These are phyloP conservation scores for Hyperopisus bebe DNA, from an alignment of 2,113 vertebrate species.

Conservation along the genomic window DNA sequence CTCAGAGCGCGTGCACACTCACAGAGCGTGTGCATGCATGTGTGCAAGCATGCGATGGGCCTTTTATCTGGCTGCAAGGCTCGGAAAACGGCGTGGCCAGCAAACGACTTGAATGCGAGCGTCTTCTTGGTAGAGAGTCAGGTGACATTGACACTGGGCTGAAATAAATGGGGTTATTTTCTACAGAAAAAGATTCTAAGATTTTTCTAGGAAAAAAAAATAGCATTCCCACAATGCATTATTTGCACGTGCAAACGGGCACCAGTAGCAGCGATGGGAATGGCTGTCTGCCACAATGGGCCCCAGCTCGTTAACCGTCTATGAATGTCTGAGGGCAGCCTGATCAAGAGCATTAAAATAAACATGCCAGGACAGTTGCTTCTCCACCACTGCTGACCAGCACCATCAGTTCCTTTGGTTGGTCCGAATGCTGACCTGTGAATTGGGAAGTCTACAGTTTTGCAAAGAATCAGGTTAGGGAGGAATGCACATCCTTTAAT, in stretches of 20 bases:
- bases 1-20: constrained; percentile 29
- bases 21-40: constrained; percentile 21
- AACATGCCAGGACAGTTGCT: background rate
- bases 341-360: background rate
- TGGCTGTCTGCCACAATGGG: background rate
- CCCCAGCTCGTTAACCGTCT: background rate
- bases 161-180: background rate
- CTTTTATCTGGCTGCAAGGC: constrained; percentile 17
- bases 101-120: background rate
- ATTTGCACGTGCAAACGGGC: background rate
- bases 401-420: background rate
- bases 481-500: background rate
- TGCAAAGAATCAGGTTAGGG: background rate
- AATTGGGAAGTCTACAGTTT: background rate
- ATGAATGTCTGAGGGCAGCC: background rate
- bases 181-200: background rate
- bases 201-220: background rate
- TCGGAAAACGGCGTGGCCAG: background rate
- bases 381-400: background rate
- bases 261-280: background rate
- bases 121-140: background rate
- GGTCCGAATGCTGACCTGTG: background rate
- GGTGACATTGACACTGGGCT: background rate
- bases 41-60: background rate
- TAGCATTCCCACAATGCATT: background rate